Conservation (phyloP, 1,140 invertebrate genomes). For the Luehdorfia chinensis region DNA sequence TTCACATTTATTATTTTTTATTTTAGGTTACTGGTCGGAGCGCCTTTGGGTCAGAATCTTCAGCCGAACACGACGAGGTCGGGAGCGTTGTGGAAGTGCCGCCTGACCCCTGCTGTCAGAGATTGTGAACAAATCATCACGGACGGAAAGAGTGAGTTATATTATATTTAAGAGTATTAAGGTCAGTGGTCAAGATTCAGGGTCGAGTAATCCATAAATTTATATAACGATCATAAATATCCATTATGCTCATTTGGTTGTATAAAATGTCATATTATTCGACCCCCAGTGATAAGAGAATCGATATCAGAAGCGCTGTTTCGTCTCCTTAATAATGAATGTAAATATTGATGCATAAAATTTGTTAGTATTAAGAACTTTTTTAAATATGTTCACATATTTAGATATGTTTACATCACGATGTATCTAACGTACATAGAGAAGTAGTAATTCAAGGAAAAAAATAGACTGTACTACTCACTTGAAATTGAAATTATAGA, state of each 20-base stretch:
- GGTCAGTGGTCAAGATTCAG: conserved; percentile 1
- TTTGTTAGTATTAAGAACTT: too few relatives aligned
- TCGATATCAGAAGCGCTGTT: too few relatives aligned
- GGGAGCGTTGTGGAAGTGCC: conserved; percentile 93
- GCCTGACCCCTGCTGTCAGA: conserved; percentile 79
- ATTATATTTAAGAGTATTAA: conserved; percentile 2
- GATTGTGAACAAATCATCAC: conserved; percentile 92
- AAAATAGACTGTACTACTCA: too few relatives aligned
- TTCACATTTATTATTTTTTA: too few relatives aligned
- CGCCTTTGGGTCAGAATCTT: conserved; percentile 90
- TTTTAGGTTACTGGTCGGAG: conserved; percentile 93
- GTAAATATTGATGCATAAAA: too few relatives aligned
- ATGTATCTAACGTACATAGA: too few relatives aligned
- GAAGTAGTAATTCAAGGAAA: too few relatives aligned
- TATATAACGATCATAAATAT: conserved; percentile 3
- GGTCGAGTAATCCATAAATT: not conserved
- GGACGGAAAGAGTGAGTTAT: conserved; percentile 90
- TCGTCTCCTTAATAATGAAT: too few relatives aligned
- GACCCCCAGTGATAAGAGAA: not conserved
- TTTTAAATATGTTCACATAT: too few relatives aligned
- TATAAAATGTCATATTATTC: conserved; percentile 1
- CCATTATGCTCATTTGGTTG: not conserved
- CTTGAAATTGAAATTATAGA: too few relatives aligned
- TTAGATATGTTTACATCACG: too few relatives aligned
- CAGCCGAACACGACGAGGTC: conserved; percentile 90